Evolutionary conservation across 2,888 invertebrate species (phyloP), one percentile per base, ranked within the genome.

Genomic region (Latheticus oryzae): DNA sequence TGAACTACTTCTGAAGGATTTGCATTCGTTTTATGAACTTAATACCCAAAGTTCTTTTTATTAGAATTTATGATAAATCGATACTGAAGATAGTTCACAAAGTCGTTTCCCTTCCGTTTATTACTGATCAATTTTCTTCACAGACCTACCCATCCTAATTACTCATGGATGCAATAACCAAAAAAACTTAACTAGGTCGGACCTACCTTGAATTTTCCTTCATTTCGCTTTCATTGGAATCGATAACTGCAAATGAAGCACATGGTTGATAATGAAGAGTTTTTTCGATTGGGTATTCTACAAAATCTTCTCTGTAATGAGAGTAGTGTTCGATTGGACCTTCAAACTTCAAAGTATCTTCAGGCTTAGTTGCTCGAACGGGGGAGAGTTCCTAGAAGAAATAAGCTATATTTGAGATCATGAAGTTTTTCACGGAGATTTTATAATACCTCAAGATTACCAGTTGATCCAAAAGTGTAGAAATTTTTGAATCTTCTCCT

Each of bases 281-380:
- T 26, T 62, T 68, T 60, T 73, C 69, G 2, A 68, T 42, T 7
- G 71, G 69, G 62, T 70, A 64, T 58, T 69, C 68, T 32, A 62
- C 65, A 62, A 70, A 75, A 17, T 70, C 68, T 54, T 72, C 73
- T 61, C 66, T 64, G 48, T 75, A 73, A 60, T 74, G 71, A 1
- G 74, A 65, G 21, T 76, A 73, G 23, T 78, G 66, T 13, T 79
- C 74, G 11, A 74, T 68, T 23, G 67, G 67, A n/a, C 78, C 80
- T 56, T 81, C 81, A 24, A 79, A 65, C 50, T 76, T 76, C 15
- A 81, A 59, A 23, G 64, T 47, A 62, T 68, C 69, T 40, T 64
- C 63, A 3, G 72, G 72, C 57, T 65, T 68, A 13, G 58, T 35
- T 8, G 57, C 50, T 21, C 62, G 35, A 35, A 62, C 38, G 35